Base-by-base conservation (phyloP, 2,888 invertebrate genomes). In the Zele albiditarsus region DNA sequence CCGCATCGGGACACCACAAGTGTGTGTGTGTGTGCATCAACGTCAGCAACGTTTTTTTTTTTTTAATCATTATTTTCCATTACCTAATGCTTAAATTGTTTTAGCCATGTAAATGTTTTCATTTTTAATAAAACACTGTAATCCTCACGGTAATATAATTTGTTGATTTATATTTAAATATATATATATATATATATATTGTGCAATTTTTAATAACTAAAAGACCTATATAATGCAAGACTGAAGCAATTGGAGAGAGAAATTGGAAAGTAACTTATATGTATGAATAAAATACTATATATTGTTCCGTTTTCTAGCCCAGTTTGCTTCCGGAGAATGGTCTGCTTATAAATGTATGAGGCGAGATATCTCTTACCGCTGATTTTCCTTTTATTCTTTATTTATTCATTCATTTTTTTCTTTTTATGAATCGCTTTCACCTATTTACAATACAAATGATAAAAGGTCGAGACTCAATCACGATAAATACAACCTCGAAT, bases 1-100 rank as follows among this genome's bases (percentile, higher is more conserved):
- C 88, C 89, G 88, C 88, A 89, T 89, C 88, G 89, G 89, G 89
- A 88, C 84, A 79, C 81, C 57, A 74, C 57, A 74, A 70, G 65
- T 71, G 65, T 71, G 70, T 75, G 72, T 57, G 75, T 79, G 75
- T 75, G 77, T 67, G 76, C 79, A 79, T 77, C 80, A 81, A 76
- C 77, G 53, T 75, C 73, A 49, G 27, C 12, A 5, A 58, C 27
- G 16, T 46, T 65, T 68, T 46, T 28, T 42, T 38, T 38, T 58
- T 71, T 16, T 60, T 67, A 49, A 14, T n/a, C 16, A 46, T 60
- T 27, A 38, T 4, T 67, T 42, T 42, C 25, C 25, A 0, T 46
- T 31, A 14, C 33, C 28, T 5, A 65, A 53, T 27, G 28, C n/a
- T 20, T 67, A 66, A 73, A 71, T 67, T 75, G 79, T 74, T 71